These are phyloP conservation scores for Prenolepis imparis DNA, from an alignment of 2,888 invertebrate genomes.

Conservation along the genomic window DNA sequence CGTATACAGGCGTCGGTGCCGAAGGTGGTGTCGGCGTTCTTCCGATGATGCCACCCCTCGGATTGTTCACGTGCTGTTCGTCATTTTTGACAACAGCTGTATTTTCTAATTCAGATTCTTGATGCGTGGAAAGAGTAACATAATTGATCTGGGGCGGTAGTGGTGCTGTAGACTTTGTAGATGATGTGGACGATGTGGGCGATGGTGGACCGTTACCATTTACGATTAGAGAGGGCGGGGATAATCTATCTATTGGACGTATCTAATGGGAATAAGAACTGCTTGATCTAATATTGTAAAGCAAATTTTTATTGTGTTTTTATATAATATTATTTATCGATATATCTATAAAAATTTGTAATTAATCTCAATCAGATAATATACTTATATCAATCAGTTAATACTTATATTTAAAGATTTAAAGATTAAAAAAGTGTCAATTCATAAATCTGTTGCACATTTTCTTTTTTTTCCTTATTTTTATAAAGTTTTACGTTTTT, in stretches of 20 bases:
- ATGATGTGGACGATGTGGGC: conserved; percentile 17
- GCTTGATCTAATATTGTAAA: not conserved
- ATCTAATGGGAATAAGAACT: conserved; percentile 63
- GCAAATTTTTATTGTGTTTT: not conserved
- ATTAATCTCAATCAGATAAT: not conserved
- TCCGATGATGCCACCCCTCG: conserved; percentile 83
- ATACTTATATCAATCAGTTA: not conserved
- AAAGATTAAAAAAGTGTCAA: too few relatives aligned
- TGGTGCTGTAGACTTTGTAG: conserved; percentile 44
- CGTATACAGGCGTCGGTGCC: conserved; percentile 81
- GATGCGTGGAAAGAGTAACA: conserved; percentile 53
- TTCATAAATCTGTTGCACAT: not conserved
- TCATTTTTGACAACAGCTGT: conserved; percentile 22
- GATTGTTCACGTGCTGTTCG: conserved; percentile 73
- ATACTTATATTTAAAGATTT: not conserved
- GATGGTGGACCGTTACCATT: conserved; percentile 62
- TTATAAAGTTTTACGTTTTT: not conserved
- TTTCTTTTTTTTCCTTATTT: not conserved
- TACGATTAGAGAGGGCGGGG: not conserved
- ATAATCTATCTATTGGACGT: conserved; percentile 59
- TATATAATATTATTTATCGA: not conserved
- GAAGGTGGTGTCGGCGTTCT: conserved; percentile 81
- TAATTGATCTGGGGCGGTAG: conserved; percentile 27
- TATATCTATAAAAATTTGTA: not conserved
- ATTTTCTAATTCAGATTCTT: conserved; percentile 56